phyloP scores from a whole-genome alignment of 2,113 vertebrate genomes.

The Myodes glareolus region DNA sequence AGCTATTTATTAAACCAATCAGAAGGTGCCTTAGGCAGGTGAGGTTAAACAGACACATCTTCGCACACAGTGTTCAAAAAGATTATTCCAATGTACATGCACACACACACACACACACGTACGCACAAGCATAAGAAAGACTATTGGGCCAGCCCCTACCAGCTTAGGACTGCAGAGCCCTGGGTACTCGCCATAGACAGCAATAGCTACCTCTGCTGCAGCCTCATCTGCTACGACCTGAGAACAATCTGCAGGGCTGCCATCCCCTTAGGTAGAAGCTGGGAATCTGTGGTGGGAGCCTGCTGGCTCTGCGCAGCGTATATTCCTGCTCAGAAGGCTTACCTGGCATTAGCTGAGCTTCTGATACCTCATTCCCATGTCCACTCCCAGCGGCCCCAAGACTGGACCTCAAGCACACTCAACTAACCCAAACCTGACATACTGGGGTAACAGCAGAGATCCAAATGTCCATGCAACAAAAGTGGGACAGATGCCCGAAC shows the following conservation, averaged over 20 bases:
- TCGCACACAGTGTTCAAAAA: neutral
- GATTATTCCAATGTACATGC: neutral
- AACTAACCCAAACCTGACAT: neutral
- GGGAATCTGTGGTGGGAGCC: neutral
- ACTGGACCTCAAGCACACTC: neutral
- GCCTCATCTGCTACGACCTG: no score
- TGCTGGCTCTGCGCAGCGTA: neutral
- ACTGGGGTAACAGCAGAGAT: neutral
- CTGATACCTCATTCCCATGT: neutral
- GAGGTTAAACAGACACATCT: neutral
- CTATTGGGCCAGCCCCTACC: neutral
- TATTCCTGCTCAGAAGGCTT: neutral
- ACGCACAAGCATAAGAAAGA: neutral
- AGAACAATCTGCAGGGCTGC: neutral
- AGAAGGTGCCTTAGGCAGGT: neutral
- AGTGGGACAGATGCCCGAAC: neutral
- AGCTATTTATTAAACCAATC: neutral
- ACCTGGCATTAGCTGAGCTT: neutral
- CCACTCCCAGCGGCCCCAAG: neutral
- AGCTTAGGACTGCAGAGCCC: neutral
- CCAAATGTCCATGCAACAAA: neutral
- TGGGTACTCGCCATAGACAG: neutral
- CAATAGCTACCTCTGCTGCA: no score
- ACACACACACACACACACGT: neutral
- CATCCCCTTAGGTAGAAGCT: neutral